Conservation (phyloP, 2,888 invertebrate species). For the Cephus sareptanus region DNA sequence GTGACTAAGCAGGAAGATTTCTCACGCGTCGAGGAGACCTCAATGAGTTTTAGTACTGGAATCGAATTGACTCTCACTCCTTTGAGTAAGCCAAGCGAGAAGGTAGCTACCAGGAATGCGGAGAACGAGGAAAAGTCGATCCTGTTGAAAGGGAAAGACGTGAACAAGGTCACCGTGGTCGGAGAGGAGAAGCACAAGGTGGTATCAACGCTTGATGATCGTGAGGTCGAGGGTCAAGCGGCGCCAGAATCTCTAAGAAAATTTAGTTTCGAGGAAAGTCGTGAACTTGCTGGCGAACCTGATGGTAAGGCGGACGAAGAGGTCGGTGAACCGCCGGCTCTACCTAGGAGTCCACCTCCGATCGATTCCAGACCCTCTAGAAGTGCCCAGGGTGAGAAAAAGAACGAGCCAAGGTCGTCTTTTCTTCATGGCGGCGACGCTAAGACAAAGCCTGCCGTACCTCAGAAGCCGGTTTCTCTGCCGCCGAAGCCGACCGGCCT, state of each 20-base stretch:
- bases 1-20: slow-evolving; percentile 6
- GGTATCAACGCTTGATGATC: slow-evolving; percentile 27
- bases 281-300: slow-evolving; percentile 86
- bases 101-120: slow-evolving; percentile 42
- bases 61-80: slow-evolving; percentile 51
- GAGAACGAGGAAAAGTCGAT: slow-evolving; percentile 27
- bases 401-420: slow-evolving; percentile 71
- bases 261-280: slow-evolving; percentile 71
- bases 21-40: slow-evolving; percentile 6
- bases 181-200: slow-evolving; percentile 23
- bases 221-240: slow-evolving; percentile 50
- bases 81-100: slow-evolving; percentile 60
- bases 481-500: slow-evolving; percentile 21
- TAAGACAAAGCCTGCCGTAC: slow-evolving; percentile 75
- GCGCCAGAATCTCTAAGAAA: slow-evolving; percentile 32
- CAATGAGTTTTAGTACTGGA: slow-evolving; percentile 33
- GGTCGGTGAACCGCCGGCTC: slow-evolving; percentile 74
- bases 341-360: slow-evolving; percentile 78
- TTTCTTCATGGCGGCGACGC: slow-evolving; percentile 75
- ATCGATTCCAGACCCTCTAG: slow-evolving; percentile 49
- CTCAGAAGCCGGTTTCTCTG: slow-evolving; percentile 77
- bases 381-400: slow-evolving; percentile 18
- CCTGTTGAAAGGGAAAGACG: slow-evolving; percentile 32
- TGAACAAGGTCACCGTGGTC: slow-evolving; percentile 32
- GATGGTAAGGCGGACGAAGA: slow-evolving; percentile 89